phyloP scores from a whole-genome alignment of 2,113 vertebrate genomes.

The Catharus bicknelli region DNA sequence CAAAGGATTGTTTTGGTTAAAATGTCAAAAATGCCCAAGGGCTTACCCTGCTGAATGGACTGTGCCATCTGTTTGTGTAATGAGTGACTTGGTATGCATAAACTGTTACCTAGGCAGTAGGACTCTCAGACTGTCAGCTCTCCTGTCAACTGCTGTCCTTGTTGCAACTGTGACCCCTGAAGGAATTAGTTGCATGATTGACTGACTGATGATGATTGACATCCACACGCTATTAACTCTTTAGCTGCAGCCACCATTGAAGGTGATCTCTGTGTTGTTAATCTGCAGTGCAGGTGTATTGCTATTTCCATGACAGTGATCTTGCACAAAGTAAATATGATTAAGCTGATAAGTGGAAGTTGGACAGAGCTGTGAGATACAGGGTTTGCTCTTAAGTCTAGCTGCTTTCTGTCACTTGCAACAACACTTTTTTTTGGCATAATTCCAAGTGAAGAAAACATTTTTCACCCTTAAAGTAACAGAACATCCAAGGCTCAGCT shows the following conservation, averaged over 20 bases:
- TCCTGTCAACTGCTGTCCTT: slow-evolving; percentile 51
- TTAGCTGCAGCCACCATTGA: slow-evolving; percentile 27
- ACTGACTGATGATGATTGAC: slow-evolving; percentile 68
- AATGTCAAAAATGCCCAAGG: slow-evolving; percentile 48
- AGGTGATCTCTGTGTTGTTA: slow-evolving; percentile 17
- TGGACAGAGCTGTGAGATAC: background rate
- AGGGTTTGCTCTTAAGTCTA: background rate
- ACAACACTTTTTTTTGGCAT: background rate
- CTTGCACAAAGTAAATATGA: background rate
- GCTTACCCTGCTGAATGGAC: slow-evolving; percentile 32
- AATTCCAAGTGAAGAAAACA: background rate
- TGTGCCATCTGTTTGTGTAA: slow-evolving; percentile 44
- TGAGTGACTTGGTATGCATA: slow-evolving; percentile 39
- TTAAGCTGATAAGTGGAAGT: background rate
- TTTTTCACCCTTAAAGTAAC: background rate
- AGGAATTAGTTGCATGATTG: slow-evolving; percentile 67
- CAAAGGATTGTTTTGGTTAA: slow-evolving; percentile 45
- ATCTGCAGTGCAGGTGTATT: background rate
- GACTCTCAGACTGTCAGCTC: slow-evolving; percentile 55
- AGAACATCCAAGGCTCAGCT: background rate
- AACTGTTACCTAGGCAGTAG: slow-evolving; percentile 46
- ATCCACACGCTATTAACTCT: slow-evolving; percentile 59
- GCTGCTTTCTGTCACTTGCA: background rate
- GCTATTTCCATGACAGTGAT: background rate
- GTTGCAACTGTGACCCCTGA: slow-evolving; percentile 65